These are phyloP conservation scores for Chrysolina americana DNA, from an alignment of 2,888 invertebrate species.

Conservation along the genomic window DNA sequence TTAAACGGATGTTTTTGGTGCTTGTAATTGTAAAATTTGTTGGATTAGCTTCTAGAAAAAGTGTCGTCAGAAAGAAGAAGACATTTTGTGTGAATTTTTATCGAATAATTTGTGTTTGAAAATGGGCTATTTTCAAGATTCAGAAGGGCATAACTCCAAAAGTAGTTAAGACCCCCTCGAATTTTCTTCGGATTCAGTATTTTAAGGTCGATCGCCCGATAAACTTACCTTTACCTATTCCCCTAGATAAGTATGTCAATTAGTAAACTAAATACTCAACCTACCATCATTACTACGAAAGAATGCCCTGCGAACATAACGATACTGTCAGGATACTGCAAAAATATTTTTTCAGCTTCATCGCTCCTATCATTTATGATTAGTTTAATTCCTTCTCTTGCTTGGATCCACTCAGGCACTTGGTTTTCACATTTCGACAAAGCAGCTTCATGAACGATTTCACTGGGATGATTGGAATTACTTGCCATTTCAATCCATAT, in stretches of 20 bases:
- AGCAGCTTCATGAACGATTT: not conserved
- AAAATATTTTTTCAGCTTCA: constrained; percentile 70
- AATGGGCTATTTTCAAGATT: too few relatives aligned
- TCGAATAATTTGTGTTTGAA: too few relatives aligned
- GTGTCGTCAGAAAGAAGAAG: too few relatives aligned
- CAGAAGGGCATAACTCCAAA: too few relatives aligned
- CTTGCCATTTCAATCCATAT: constrained; percentile 15
- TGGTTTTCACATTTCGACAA: constrained; percentile 23
- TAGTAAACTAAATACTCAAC: constrained; percentile 4
- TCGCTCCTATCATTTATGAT: constrained; percentile 70
- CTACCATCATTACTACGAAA: constrained; percentile 70
- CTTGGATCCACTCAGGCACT: constrained; percentile 67
- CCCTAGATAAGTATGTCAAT: not conserved
- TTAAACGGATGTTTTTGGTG: too few relatives aligned
- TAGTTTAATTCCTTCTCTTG: constrained; percentile 69
- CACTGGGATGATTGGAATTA: not conserved
- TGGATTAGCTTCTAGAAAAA: too few relatives aligned
- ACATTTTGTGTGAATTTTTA: too few relatives aligned
- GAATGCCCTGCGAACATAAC: constrained; percentile 71
- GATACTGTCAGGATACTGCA: constrained; percentile 67
- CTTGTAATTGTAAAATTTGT: too few relatives aligned
- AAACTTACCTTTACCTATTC: not conserved
- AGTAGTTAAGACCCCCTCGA: too few relatives aligned
- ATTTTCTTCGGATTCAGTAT: too few relatives aligned
- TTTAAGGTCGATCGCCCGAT: too few relatives aligned